Evolutionary conservation across 2,888 invertebrate species (phyloP).

Genomic region (Hypselothyrea guttata): DNA sequence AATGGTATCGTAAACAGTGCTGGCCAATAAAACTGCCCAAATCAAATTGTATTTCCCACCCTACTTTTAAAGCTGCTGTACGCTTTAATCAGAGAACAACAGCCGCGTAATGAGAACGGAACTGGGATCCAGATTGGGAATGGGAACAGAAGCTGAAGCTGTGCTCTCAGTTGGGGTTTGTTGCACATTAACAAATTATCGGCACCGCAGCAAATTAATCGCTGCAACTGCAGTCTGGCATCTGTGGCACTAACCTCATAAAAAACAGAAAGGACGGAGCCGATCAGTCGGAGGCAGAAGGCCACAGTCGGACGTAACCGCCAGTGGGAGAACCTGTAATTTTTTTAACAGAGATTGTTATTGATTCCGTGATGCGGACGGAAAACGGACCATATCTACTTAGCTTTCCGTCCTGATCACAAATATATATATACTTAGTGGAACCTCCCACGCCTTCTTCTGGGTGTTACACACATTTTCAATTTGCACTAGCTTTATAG

Average conservation of each 20-base stretch:
- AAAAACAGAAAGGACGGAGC: no score
- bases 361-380: no score
- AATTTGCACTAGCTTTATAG: no score
- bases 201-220: constrained; percentile 67
- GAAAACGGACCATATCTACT: no score
- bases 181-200: constrained; percentile 74
- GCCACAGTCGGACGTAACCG: no score
- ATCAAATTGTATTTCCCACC: constrained; percentile 46
- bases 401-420: no score
- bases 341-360: no score
- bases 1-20: constrained; percentile 65
- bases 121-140: neutral
- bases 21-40: constrained; percentile 40
- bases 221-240: constrained; percentile 44
- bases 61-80: constrained; percentile 54
- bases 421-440: no score
- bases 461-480: no score
- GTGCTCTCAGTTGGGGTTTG: constrained; percentile 26
- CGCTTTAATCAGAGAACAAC: constrained; percentile 58
- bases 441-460: no score
- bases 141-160: constrained; percentile 9
- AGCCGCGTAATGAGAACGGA: constrained; percentile 19
- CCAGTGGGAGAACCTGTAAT: neutral
- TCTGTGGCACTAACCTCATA: constrained; percentile 36
- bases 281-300: no score